Base-by-base conservation (phyloP, 2,113 vertebrate genomes). In the Cochlearius cochlearius region DNA sequence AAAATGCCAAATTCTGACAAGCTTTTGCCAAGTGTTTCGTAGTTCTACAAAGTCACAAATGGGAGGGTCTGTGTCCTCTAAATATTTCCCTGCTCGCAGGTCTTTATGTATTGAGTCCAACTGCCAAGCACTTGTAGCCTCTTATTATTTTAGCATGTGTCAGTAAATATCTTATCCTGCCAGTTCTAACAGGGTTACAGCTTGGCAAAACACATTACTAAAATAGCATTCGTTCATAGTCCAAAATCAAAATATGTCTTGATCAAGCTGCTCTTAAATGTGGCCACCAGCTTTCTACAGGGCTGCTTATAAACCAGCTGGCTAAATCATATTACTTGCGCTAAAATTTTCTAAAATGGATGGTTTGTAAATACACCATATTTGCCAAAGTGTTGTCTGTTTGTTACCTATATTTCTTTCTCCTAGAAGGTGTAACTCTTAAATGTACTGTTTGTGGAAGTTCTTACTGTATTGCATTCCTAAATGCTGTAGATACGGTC, bases 151-250 rank as follows among this genome's bases (percentile, higher is more conserved):
- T 76, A 88, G 74, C 4, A 13, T 81, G 6, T 95, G 80, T 82
- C 82, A 82, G 92, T 96, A 96, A 95, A 88, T 92, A 73, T 82
- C 74, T 96, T 72, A 59, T 11, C 75, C 86, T 94, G 92, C 75
- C 95, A 93, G 82, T 82, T 90, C 78, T 90, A 60, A 58, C 86
- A 75, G 90, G 36, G 78, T 75, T 84, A 36, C 45, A 76, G 82
- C 91, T 90, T 94, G 63, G 67, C 82, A 96, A 90, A 93, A 76
- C 71, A 78, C 81, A 19, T 49, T 30, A 38, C 78, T 69, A 41
- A 94, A 94, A 96, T 86, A 97, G 67, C 59, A 86, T 68, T 90
- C 1, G 55, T 88, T 92, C 75, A 7, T 49, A 3, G 8, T 69
- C 79, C 81, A 62, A 79, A 92, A 92, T 83, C 60, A 86, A 92